Conservation (phyloP, 2,797 vertebrate species). For the Falco novaeseelandiae region DNA sequence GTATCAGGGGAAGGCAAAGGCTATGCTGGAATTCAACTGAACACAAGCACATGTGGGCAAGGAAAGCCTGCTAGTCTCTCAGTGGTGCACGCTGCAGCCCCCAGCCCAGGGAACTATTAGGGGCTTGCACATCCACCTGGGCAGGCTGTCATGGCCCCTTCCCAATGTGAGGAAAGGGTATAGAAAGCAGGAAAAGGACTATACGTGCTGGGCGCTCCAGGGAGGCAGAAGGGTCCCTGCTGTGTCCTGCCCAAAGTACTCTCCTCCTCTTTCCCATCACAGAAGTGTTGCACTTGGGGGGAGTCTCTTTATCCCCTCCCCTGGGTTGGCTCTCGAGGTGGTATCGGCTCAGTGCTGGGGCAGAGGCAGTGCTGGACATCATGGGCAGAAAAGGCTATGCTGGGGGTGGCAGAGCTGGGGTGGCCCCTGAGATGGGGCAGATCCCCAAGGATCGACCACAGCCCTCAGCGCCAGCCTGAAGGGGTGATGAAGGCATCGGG, state of each 20-base stretch:
- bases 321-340: neutral
- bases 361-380: neutral
- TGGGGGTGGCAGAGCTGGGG: neutral
- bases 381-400: neutral
- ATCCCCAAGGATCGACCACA: neutral
- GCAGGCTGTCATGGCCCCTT: neutral
- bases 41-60: neutral
- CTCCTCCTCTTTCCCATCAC: neutral
- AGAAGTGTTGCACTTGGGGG: neutral
- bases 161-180: neutral
- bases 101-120: neutral
- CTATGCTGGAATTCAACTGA: neutral
- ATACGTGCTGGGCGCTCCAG: too few species aligned
- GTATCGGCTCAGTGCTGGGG: neutral
- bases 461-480: neutral
- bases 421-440: neutral
- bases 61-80: neutral
- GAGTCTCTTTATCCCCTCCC: neutral
- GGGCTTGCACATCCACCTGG: neutral
- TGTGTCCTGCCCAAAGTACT: neutral
- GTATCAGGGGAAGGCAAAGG: neutral
- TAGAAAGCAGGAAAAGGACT: neutral
- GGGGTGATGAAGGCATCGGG: neutral
- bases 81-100: accelerated
- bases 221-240: neutral